Evolutionary conservation across 2,888 invertebrate species (phyloP), one percentile per base, ranked within the genome.

Genomic region (Schrankia costaestrigalis): DNA sequence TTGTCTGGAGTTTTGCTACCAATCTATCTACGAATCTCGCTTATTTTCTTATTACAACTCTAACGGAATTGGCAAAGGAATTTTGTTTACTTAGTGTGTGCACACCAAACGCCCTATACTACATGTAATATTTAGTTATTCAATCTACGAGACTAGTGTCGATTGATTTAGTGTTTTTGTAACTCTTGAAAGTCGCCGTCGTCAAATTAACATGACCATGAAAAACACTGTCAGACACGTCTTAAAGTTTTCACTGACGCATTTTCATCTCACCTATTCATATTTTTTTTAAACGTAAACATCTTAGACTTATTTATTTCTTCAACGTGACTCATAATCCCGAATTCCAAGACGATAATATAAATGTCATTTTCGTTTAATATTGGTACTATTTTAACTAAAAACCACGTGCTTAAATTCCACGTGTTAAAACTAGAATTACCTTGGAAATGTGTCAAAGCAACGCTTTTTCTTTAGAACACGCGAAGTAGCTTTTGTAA

Each of bases 401-500:
- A n/a, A 26, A 28, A 35, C 31, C 41, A 41, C 49, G 46, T 50
- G 53, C 26, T 35, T 26, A 25, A 39, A 35, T 37, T 26, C 41
- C 36, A 39, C 41, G 46, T 45, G 47, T 42, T 54, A 37, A 39
- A 41, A 47, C 34, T 51, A 39, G 50, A 51, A 45, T 41, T 40
- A 40, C 32, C 48, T 56, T 56, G 56, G 55, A 56, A 47, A 42
- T 46, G 46, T 54, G 48, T 57, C 58, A 56, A 47, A 54, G 27
- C 11, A 37, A 28, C 24, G 35, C 28, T 49, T 53, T 25, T 45
- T 29, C 18, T 23, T 35, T 34, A 29, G 14, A 43, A 38, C 45
- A 35, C 34, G 36, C 22, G 36, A 44, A n/a, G 29, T 29, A 31
- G 34, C 27, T 35, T 57, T 46, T 56, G 42, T 52, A 46, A 32